These are phyloP conservation scores for Callaeas wilsoni DNA, from an alignment of 2,113 vertebrate species.

Conservation along the genomic window DNA sequence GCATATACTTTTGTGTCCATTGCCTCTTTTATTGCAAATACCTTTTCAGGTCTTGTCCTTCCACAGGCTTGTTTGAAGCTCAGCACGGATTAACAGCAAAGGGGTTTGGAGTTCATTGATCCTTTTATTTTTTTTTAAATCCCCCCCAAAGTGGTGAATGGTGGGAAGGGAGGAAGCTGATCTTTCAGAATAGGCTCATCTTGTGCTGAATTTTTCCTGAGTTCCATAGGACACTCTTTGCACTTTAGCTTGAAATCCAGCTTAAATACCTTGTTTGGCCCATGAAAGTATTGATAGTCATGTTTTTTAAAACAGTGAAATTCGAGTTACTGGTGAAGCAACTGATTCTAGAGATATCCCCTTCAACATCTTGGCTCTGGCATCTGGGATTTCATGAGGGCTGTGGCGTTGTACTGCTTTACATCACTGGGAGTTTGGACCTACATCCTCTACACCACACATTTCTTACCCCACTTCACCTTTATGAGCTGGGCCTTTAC, in stretches of 20 bases:
- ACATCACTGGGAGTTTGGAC: neutral
- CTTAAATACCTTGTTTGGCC: neutral
- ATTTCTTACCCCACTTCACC: neutral
- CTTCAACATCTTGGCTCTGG: neutral
- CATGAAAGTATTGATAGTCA: neutral
- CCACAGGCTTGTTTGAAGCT: constrained; percentile 36
- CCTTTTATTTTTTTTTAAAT: neutral
- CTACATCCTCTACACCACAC: neutral
- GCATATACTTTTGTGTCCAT: constrained; percentile 44
- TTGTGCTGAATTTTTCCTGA: neutral
- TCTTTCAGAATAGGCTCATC: neutral
- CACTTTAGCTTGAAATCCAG: neutral
- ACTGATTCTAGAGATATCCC: neutral
- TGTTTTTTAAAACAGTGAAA: neutral
- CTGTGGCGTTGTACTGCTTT: neutral
- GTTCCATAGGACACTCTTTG: neutral
- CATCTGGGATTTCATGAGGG: neutral
- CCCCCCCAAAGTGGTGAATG: neutral
- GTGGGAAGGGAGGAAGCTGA: neutral
- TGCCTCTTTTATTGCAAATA: constrained; percentile 55
- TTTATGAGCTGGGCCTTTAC: neutral
- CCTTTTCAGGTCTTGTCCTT: constrained; percentile 48
- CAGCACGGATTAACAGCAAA: constrained; percentile 27
- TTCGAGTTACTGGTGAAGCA: neutral
- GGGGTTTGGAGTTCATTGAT: constrained; percentile 4